Percentiles rank a stretch among this genome's conserved stretches.
phyloP scores from a whole-genome alignment of 2,888 invertebrate genomes.

The Hirudinaria manillensis region DNA sequence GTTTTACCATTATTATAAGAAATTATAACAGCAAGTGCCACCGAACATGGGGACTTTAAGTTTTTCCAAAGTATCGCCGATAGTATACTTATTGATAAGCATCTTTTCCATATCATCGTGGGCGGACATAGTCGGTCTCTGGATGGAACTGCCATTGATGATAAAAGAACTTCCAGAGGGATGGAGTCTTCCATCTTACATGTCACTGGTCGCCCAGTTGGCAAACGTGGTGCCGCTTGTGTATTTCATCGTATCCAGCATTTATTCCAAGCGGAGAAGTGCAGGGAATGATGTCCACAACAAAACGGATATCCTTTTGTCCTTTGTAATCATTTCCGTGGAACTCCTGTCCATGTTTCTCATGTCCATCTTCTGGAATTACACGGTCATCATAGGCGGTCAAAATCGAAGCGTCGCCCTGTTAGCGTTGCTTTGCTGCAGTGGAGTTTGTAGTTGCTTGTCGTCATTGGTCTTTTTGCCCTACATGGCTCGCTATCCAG shows the following conservation, averaged over 20 bases:
- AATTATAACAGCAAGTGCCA: no score
- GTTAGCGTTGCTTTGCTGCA: slow-evolving; percentile 64
- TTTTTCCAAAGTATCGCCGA: neutral
- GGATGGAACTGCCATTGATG: slow-evolving; percentile 34
- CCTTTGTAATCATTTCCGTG: slow-evolving; percentile 50
- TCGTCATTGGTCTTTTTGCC: slow-evolving; percentile 80
- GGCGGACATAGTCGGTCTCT: slow-evolving; percentile 32
- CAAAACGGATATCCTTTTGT: neutral
- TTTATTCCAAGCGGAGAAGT: neutral
- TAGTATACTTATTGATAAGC: slow-evolving; percentile 26
- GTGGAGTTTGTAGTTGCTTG: slow-evolving; percentile 72
- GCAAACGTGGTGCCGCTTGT: slow-evolving; percentile 31
- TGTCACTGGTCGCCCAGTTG: slow-evolving; percentile 30
- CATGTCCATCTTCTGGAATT: slow-evolving; percentile 57
- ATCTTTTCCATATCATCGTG: slow-evolving; percentile 33
- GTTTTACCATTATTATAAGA: no score
- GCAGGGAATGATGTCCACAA: neutral
- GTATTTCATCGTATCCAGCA: slow-evolving; percentile 23
- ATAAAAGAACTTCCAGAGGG: slow-evolving; percentile 31
- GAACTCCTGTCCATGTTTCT: slow-evolving; percentile 55
- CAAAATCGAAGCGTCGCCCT: slow-evolving; percentile 53
- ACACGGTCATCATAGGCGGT: slow-evolving; percentile 58
- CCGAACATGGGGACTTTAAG: no score
- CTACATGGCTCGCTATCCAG: slow-evolving; percentile 66
- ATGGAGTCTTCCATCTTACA: slow-evolving; percentile 31